phyloP scores from a whole-genome alignment of 2,888 invertebrate genomes.

The Dynastes hyllus region DNA sequence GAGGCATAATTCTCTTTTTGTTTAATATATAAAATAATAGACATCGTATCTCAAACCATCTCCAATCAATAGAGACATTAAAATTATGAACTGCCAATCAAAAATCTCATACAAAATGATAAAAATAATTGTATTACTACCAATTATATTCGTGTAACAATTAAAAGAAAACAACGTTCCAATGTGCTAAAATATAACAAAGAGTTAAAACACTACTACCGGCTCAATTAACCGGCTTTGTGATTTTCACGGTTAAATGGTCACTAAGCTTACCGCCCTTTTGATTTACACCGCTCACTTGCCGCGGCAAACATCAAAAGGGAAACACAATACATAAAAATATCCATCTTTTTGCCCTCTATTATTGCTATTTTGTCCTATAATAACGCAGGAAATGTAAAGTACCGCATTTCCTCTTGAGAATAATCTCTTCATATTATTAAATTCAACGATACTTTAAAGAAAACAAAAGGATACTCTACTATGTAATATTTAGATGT shows the following conservation, averaged over 20 bases:
- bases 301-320: conserved; percentile 41
- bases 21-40: too few species aligned
- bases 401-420: neutral
- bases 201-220: neutral
- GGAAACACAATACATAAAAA: conserved; percentile 30
- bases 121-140: neutral
- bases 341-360: conserved; percentile 21
- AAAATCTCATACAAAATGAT: too few species aligned
- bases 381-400: neutral
- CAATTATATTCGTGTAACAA: neutral
- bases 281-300: conserved; percentile 37
- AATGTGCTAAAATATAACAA: conserved; percentile 24
- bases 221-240: conserved; percentile 25
- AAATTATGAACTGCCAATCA: too few species aligned
- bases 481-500: neutral
- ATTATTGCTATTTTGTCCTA: neutral
- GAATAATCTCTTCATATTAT: neutral
- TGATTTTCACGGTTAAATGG: conserved; percentile 36
- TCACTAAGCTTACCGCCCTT: conserved; percentile 22
- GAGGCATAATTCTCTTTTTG: too few species aligned
- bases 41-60: too few species aligned
- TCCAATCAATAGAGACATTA: too few species aligned
- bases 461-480: too few species aligned
- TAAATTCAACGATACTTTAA: neutral
- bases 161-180: too few species aligned